Evolutionary conservation across 2,113 vertebrate genomes (phyloP).

Genomic region (Diadophis punctatus): DNA sequence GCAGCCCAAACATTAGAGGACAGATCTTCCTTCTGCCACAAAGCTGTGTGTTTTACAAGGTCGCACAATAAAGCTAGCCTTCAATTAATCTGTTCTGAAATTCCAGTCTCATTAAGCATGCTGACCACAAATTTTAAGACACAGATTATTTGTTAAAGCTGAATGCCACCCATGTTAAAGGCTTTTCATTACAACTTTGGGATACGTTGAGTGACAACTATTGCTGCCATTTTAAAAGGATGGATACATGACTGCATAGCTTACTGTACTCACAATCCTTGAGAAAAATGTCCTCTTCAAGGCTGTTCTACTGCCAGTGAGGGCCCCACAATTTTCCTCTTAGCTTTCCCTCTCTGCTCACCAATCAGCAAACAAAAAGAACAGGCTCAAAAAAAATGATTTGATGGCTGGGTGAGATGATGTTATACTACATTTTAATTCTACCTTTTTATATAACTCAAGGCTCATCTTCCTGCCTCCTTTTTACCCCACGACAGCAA

Average conservation of each 20-base stretch:
- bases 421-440: neutral
- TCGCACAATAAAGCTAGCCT: neutral
- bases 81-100: neutral
- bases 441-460: neutral
- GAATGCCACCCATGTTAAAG: neutral
- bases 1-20: neutral
- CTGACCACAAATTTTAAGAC: neutral
- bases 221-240: fast-evolving
- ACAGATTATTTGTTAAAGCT: neutral
- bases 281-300: neutral
- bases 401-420: neutral
- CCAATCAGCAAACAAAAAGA: neutral
- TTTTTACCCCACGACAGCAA: neutral
- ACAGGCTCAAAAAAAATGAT: neutral
- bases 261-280: neutral
- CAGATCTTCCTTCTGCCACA: neutral
- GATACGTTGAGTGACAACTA: neutral
- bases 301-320: neutral
- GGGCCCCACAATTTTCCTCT: neutral
- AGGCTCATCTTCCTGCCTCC: neutral
- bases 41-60: neutral
- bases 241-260: neutral
- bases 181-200: neutral
- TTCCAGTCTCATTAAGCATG: neutral
- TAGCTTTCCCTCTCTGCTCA: neutral